phyloP scores from a whole-genome alignment of 92 coral and sea anemone species.

The Metridium senile region DNA sequence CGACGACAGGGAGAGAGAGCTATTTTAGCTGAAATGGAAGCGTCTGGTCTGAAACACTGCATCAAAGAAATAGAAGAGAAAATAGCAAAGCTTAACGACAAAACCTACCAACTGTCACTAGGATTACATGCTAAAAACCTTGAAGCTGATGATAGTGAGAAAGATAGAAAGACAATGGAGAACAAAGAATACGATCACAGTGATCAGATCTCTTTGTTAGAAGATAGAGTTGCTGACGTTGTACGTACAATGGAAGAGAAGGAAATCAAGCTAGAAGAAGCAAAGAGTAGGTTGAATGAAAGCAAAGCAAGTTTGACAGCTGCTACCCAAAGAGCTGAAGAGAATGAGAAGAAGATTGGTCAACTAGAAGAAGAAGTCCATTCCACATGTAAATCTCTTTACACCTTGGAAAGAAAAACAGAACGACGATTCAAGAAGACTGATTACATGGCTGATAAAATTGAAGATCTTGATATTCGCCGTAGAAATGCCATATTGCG shows the following conservation, averaged over 20 bases:
- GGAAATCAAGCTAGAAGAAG: conserved; percentile 59
- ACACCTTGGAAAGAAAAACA: conserved; percentile 59
- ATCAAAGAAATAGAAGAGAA: conserved; percentile 43
- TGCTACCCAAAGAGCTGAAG: conserved; percentile 46
- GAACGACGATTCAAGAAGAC: conserved; percentile 54
- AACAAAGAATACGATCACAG: conserved; percentile 73
- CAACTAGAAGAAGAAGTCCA: conserved; percentile 61
- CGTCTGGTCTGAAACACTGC: conserved; percentile 52
- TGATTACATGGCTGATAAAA: conserved; percentile 65
- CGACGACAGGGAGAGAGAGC: conserved; percentile 70
- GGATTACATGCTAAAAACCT: conserved; percentile 64
- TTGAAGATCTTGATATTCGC: conserved; percentile 56
- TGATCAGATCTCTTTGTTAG: conserved; percentile 68
- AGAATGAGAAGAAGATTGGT: conserved; percentile 59
- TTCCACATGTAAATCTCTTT: conserved; percentile 40
- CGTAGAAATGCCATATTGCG: conserved; percentile 51
- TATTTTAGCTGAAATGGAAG: conserved; percentile 71
- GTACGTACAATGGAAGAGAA: conserved; percentile 65
- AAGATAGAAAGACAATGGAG: conserved; percentile 72
- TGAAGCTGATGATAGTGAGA: conserved; percentile 83
- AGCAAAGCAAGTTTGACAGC: conserved; percentile 32
- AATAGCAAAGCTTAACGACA: conserved; percentile 41
- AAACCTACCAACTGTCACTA: conserved; percentile 29
- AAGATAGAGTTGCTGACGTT: conserved; percentile 54
- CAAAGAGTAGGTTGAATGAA: conserved; percentile 37